Conservation (phyloP, 2,888 invertebrate species). For the Parnassius apollo region DNA sequence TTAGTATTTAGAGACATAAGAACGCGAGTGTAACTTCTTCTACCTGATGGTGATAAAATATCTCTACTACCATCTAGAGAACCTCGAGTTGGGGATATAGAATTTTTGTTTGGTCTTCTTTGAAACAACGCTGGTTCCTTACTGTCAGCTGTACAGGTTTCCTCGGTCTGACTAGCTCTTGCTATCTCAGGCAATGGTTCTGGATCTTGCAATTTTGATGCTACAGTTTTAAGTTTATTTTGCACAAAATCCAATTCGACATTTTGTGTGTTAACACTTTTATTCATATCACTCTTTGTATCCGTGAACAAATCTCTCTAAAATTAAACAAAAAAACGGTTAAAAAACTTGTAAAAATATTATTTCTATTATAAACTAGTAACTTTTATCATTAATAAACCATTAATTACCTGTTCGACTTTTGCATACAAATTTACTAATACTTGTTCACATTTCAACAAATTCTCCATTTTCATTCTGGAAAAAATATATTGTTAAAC, state of each 20-base stretch:
- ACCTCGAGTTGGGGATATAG: slow-evolving; percentile 36
- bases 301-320: slow-evolving; percentile 54
- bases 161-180: slow-evolving; percentile 56
- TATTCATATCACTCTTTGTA: slow-evolving; percentile 32
- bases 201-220: slow-evolving; percentile 39
- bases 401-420: slow-evolving; percentile 79
- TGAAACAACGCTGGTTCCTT: slow-evolving; percentile 72
- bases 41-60: slow-evolving; percentile 26
- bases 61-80: slow-evolving; percentile 1
- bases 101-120: slow-evolving; percentile 56
- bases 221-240: slow-evolving; percentile 59
- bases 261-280: slow-evolving; percentile 34
- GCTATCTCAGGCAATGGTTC: slow-evolving; percentile 68
- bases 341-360: not conserved
- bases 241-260: slow-evolving; percentile 54
- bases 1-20: slow-evolving; percentile 65
- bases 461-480: slow-evolving; percentile 85
- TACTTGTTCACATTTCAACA: slow-evolving; percentile 85
- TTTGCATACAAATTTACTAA: slow-evolving; percentile 84
- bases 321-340: slow-evolving; percentile 33
- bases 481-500: slow-evolving; percentile 36
- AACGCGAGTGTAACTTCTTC: slow-evolving; percentile 63
- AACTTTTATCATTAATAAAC: not conserved
- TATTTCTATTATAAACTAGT: not conserved
- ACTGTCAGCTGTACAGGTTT: slow-evolving; percentile 56